These are phyloP conservation scores for Chroicocephalus ridibundus DNA, from an alignment of 2,113 vertebrate genomes.

Conservation along the genomic window DNA sequence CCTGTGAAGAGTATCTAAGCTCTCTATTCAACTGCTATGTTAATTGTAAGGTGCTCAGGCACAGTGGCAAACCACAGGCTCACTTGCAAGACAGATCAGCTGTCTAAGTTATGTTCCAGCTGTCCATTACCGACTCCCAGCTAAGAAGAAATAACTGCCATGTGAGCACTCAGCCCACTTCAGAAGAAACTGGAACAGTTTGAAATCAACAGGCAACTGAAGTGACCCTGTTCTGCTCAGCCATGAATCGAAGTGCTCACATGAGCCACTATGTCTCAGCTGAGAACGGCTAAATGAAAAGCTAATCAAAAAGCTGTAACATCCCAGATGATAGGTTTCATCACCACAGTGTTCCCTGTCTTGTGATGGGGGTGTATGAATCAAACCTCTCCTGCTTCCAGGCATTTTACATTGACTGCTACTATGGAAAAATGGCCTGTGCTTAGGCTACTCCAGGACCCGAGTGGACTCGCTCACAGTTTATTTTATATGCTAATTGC, in stretches of 20 bases:
- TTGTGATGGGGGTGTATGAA: not conserved
- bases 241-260: fast-evolving
- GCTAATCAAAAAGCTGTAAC: not conserved
- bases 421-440: not conserved
- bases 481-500: not conserved
- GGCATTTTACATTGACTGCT: not conserved
- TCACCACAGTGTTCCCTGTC: not conserved
- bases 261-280: not conserved
- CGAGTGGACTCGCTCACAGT: not conserved
- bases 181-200: not conserved
- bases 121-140: not conserved
- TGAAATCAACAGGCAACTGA: not conserved
- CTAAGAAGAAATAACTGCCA: not conserved
- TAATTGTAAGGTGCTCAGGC: not conserved
- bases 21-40: not conserved
- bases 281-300: not conserved
- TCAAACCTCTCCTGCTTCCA: not conserved
- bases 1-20: not conserved
- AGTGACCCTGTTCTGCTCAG: not conserved
- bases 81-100: not conserved
- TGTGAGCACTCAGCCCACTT: not conserved
- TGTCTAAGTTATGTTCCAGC: not conserved
- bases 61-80: not conserved
- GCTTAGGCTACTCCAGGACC: not conserved
- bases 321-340: not conserved